Percentiles rank a stretch among this genome's conserved stretches.
phyloP scores from a whole-genome alignment of 2,797 vertebrate species.

The Scyliorhinus canicula region DNA sequence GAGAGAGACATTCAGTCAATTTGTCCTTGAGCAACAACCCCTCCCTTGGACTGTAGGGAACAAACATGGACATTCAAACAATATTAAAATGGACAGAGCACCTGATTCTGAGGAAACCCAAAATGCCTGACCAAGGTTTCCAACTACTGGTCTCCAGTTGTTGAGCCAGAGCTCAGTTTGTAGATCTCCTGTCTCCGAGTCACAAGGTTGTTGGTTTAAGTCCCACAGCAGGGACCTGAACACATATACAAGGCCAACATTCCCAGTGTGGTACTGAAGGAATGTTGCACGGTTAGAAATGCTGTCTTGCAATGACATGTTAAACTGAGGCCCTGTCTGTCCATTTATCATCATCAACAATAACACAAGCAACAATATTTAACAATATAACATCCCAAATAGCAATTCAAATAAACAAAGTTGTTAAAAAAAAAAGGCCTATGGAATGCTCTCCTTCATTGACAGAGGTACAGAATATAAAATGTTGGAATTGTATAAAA shows the following conservation, averaged over 20 bases:
- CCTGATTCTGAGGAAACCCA: not conserved
- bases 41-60: not conserved
- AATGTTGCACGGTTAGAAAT: not conserved
- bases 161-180: not conserved
- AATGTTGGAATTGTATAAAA: no score
- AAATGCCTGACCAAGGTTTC: not conserved
- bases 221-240: not conserved
- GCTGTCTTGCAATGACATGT: not conserved
- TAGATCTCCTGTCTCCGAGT: not conserved
- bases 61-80: not conserved
- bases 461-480: no score
- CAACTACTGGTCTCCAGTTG: not conserved
- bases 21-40: no score
- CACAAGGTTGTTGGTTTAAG: not conserved
- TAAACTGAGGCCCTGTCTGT: not conserved
- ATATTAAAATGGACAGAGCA: not conserved
- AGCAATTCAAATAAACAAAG: no score
- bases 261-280: not conserved
- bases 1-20: not conserved
- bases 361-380: no score
- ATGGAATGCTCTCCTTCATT: no score
- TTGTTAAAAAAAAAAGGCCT: no score
- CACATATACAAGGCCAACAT: not conserved
- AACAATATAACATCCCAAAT: no score
- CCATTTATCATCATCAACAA: no score